Conservation (phyloP, 2,113 vertebrate genomes). For the Xyrauchen texanus region DNA sequence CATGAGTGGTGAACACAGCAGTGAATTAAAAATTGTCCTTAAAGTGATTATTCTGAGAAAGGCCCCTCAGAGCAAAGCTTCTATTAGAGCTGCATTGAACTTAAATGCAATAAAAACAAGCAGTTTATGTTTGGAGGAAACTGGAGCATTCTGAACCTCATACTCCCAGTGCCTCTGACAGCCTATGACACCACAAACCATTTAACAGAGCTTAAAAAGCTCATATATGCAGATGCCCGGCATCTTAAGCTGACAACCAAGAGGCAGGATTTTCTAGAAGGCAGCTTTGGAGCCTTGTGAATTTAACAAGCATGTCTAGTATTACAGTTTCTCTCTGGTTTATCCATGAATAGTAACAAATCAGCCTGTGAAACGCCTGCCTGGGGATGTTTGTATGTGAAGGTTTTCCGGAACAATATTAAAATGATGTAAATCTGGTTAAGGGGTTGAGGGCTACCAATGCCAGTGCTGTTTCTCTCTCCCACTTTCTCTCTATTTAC, state of each 20-base stretch:
- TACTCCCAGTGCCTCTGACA: slow-evolving; percentile 65
- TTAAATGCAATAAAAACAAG: no score
- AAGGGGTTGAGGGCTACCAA: slow-evolving; percentile 72
- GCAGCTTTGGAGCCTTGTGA: slow-evolving; percentile 74
- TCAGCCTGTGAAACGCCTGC: slow-evolving; percentile 77
- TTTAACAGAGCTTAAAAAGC: slow-evolving; percentile 80
- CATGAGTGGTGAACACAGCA: background rate
- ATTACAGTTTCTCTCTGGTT: slow-evolving; percentile 75
- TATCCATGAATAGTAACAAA: slow-evolving; percentile 78
- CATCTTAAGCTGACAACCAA: slow-evolving; percentile 76
- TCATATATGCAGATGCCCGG: slow-evolving; percentile 77
- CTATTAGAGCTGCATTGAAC: no score
- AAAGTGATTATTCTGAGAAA: slow-evolving; percentile 20
- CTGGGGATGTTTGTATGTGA: slow-evolving; percentile 64
- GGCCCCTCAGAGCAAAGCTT: background rate
- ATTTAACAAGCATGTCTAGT: slow-evolving; percentile 81
- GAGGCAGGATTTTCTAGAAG: slow-evolving; percentile 76
- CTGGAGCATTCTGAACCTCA: slow-evolving; percentile 38
- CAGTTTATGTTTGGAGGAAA: background rate
- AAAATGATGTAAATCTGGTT: slow-evolving; percentile 69
- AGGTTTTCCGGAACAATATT: slow-evolving; percentile 61
- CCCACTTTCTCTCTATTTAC: slow-evolving; percentile 45
- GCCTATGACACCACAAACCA: slow-evolving; percentile 75
- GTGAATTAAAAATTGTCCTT: background rate
- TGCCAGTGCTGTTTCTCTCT: slow-evolving; percentile 64